Base-by-base conservation (phyloP, 2,113 vertebrate genomes). In the Lagopus muta region DNA sequence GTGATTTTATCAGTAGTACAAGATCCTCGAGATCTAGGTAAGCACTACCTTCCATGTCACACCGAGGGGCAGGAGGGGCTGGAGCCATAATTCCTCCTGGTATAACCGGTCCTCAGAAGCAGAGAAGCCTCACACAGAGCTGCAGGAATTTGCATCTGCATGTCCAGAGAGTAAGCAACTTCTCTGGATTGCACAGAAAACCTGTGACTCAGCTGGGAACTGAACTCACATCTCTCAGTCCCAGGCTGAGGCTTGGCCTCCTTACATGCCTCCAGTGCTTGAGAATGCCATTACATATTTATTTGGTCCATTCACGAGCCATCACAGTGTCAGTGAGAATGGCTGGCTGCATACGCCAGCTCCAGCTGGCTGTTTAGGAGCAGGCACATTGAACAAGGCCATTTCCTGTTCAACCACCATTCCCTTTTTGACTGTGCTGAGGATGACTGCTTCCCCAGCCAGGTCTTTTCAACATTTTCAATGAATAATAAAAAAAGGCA, bases 381-480 rank as follows among this genome's bases (percentile, higher is more conserved):
- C 61, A 55, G 74, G 11, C 83, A 78, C 32, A 61, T 43, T 52
- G 57, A 65, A 65, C 2, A 4, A 86, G 61, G 61, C 81, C 2
- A 2, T 65, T 65, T 88, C 70, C 57, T 75, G 57, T 66, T 82
- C 72, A 66, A 10, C 36, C 45, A 28, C 54, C 21, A 13, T 82
- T 82, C 90, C 77, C 88, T 65, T 77, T 91, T 50, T 77, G 18
- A 15, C 64, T 58, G 27, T 6, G 69, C 86, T 86, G 70, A 81
- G 79, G 50, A 60, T 92, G 72, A 77, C 61, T 81, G 82, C 50
- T 86, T 8, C 20, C 19, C 7, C 28, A 55, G 42, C 65, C 45
- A 80, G 80, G 11, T 42, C 90, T 94, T 95, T 95, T 91, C 75
- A 90, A 22, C 27, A 25, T 62, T 82, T 94, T 74, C 67, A 62